A percentile compares a stretch with the other conserved stretches of the same genome.
phyloP scores from a whole-genome alignment of 2,113 vertebrate genomes.

The Trichechus manatus region DNA sequence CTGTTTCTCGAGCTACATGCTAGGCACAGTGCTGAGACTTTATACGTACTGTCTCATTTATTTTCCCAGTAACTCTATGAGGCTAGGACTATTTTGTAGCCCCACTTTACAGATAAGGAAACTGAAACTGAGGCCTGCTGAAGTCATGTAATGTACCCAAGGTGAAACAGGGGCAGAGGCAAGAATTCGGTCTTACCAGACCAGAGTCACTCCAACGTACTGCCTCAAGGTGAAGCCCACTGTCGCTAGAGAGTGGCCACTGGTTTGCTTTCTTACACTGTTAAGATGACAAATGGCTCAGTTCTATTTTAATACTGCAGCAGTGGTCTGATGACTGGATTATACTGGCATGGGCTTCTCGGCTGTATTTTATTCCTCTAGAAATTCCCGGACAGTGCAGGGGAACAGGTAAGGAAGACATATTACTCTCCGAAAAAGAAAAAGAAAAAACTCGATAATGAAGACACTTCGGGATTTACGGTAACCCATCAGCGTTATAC shows the following conservation, averaged over 20 bases:
- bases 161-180: neutral
- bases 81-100: neutral
- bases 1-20: neutral
- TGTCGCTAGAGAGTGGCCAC: neutral
- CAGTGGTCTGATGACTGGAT: conserved; percentile 21
- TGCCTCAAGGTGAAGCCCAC: conserved; percentile 18
- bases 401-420: conserved; percentile 17
- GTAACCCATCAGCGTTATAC: neutral
- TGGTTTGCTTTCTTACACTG: neutral
- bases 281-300: conserved; percentile 51
- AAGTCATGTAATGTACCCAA: neutral
- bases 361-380: conserved; percentile 15
- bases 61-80: neutral
- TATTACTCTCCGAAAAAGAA: conserved; percentile 34
- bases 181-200: neutral
- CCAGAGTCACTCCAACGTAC: neutral
- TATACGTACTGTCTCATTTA: neutral
- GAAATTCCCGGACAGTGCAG: conserved; percentile 48
- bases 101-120: neutral
- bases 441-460: conserved; percentile 9
- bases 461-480: conserved; percentile 62
- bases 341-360: conserved; percentile 9
- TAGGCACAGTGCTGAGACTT: neutral
- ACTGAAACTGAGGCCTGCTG: neutral
- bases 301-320: conserved; percentile 7